Evolutionary conservation across 2,888 invertebrate genomes (phyloP), one percentile per base, ranked within the genome.

Genomic region (Drosophila cognata): DNA sequence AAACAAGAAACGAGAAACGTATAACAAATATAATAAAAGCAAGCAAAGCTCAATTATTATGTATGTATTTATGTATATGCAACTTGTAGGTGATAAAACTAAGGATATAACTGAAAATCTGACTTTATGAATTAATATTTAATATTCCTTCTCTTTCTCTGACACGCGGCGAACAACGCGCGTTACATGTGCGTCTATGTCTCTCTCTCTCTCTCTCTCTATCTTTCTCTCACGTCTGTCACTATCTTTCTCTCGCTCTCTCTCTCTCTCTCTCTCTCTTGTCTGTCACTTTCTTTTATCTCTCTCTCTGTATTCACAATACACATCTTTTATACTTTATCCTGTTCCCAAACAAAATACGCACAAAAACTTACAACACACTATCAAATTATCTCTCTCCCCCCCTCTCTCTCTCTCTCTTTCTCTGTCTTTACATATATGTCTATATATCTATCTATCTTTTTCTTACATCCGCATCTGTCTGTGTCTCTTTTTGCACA

Each of bases 131-230:
- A 84, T 82, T 82, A 87, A 78, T 88, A 72, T 82, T 72, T 74
- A 76, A 48, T 81, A 79, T 76, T 82, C 77, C 88, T 84, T 84
- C 74, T 84, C 74, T 84, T 81, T 86, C 72, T 88, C 75, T 79
- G 74, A 83, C 76, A 78, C 82, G 81, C 82, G 74, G 60, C 70
- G 63, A 82, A 82, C 66, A 69, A 85, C 70, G 68, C 70, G 76
- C 76, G 76, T 75, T 60, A 64, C 77, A 74, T 74, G 84, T 84
- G 71, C 81, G 79, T 74, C 80, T 76, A 38, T 72, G 2, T 66
- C 71, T 35, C 41, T 71, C 25, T 67, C 41, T 56, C 29, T 67
- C 36, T 58, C 18, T 52, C 41, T 53, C 31, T 55, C 31, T 33
- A 33, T 33, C 33, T 33, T 10, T 43, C 36, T 51, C 46, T 43